These are phyloP conservation scores for Taenioides sp. DNA, from an alignment of 2,797 vertebrate species.

Conservation along the genomic window DNA sequence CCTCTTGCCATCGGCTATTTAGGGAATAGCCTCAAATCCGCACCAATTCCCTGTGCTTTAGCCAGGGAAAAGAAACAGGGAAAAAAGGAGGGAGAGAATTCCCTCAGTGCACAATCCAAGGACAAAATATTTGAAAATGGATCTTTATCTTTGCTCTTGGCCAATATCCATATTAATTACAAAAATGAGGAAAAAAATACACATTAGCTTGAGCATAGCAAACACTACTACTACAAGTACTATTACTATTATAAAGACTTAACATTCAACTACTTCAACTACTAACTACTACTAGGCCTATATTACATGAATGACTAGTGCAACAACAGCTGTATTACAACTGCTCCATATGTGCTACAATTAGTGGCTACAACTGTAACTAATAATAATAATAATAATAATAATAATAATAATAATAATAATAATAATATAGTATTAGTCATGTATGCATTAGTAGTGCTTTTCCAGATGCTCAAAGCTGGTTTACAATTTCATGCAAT, in stretches of 20 bases:
- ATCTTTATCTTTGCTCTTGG: constrained; percentile 83
- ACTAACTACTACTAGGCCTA: neutral
- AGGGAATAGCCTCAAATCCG: constrained; percentile 84
- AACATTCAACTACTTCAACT: neutral
- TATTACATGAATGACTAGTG: too few species aligned
- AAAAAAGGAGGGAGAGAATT: constrained; percentile 72
- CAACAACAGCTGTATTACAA: too few species aligned
- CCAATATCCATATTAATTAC: constrained; percentile 83
- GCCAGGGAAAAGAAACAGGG: constrained; percentile 71
- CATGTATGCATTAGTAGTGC: too few species aligned
- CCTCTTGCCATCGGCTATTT: constrained; percentile 85
- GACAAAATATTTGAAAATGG: constrained; percentile 83
- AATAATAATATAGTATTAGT: too few species aligned
- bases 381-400: too few species aligned
- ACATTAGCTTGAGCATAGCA: constrained; percentile 62
- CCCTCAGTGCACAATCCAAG: constrained; percentile 78
- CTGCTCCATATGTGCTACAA: too few species aligned
- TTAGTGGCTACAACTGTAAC: too few species aligned
- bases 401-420: too few species aligned
- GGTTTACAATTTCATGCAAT: too few species aligned
- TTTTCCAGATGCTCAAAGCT: too few species aligned
- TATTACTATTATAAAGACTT: neutral
- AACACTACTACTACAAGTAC: constrained; percentile 30
- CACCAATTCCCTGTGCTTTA: constrained; percentile 75
- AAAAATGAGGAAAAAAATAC: constrained; percentile 46